Conservation (phyloP, 2,113 vertebrate species). For the Ranitomeya imitator region DNA sequence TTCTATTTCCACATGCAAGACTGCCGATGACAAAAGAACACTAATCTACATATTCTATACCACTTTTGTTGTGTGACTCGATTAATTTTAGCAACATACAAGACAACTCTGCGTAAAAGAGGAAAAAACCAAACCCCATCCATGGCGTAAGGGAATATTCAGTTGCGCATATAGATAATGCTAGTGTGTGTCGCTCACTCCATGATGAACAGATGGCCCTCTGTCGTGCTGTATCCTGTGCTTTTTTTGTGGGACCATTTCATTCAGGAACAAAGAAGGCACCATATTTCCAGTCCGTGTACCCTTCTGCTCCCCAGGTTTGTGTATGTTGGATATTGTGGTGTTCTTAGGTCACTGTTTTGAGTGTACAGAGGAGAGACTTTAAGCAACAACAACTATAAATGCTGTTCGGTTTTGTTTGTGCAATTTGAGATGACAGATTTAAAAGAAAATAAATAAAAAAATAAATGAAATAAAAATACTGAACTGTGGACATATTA, state of each 20-base stretch:
- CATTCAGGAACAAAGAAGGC: slow-evolving; percentile 81
- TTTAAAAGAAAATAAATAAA: slow-evolving; percentile 68
- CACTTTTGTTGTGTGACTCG: slow-evolving; percentile 82
- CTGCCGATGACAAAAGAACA: slow-evolving; percentile 85
- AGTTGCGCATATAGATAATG: slow-evolving; percentile 81
- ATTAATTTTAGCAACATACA: slow-evolving; percentile 80
- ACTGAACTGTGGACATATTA: slow-evolving; percentile 85
- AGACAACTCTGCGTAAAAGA: slow-evolving; percentile 75
- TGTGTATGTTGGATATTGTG: slow-evolving; percentile 98
- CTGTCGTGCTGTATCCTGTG: slow-evolving; percentile 87
- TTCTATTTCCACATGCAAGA: slow-evolving; percentile 82
- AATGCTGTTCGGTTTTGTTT: slow-evolving; percentile 81
- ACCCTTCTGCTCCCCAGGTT: slow-evolving; percentile 86
- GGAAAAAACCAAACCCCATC: slow-evolving; percentile 61
- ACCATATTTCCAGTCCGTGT: slow-evolving; percentile 82
- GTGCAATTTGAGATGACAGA: slow-evolving; percentile 83
- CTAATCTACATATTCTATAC: slow-evolving; percentile 87
- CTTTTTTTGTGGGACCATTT: slow-evolving; percentile 88
- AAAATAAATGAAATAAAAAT: slow-evolving; percentile 70
- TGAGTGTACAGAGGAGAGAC: slow-evolving; percentile 89
- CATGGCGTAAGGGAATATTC: slow-evolving; percentile 85
- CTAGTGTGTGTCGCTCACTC: slow-evolving; percentile 86
- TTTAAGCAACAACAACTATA: slow-evolving; percentile 72
- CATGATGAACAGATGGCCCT: slow-evolving; percentile 82
- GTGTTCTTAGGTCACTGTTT: slow-evolving; percentile 92